These are phyloP conservation scores for Parauchenoglanis punctatus DNA, from an alignment of 2,797 vertebrate genomes.

Conservation along the genomic window DNA sequence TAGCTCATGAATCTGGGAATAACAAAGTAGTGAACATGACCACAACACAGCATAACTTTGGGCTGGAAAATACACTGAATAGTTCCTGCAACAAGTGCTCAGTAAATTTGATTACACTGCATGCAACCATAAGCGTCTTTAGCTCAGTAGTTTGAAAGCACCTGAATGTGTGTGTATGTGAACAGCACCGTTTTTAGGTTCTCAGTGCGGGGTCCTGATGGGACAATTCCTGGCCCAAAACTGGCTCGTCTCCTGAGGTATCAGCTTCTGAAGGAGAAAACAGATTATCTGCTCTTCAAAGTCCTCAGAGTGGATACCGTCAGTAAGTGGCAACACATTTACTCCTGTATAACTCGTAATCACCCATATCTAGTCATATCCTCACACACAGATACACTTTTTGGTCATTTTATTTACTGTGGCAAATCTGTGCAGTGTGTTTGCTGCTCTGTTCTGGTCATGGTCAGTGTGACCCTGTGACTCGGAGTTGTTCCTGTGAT, in stretches of 20 bases:
- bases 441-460: conserved; percentile 85
- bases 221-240: conserved; percentile 74
- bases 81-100: neutral
- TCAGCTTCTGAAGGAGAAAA: conserved; percentile 83
- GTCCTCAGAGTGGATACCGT: conserved; percentile 86
- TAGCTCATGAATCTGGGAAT: neutral
- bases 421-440: conserved; percentile 73
- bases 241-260: conserved; percentile 76
- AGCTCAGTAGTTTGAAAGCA: neutral
- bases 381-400: neutral
- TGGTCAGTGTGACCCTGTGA: conserved; percentile 88
- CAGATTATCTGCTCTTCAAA: conserved; percentile 85
- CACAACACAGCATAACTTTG: neutral
- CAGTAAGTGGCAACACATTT: conserved; percentile 71
- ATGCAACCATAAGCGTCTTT: neutral
- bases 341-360: neutral
- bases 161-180: conserved; percentile 20
- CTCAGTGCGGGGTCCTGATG: conserved; percentile 78
- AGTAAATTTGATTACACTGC: neutral
- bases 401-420: neutral
- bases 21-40: neutral
- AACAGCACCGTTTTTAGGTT: conserved; percentile 83
- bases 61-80: neutral
- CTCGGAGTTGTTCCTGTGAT: conserved; percentile 85
- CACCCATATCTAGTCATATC: neutral